Conservation (phyloP, 2,113 vertebrate species). For the Hoplias malabaricus region DNA sequence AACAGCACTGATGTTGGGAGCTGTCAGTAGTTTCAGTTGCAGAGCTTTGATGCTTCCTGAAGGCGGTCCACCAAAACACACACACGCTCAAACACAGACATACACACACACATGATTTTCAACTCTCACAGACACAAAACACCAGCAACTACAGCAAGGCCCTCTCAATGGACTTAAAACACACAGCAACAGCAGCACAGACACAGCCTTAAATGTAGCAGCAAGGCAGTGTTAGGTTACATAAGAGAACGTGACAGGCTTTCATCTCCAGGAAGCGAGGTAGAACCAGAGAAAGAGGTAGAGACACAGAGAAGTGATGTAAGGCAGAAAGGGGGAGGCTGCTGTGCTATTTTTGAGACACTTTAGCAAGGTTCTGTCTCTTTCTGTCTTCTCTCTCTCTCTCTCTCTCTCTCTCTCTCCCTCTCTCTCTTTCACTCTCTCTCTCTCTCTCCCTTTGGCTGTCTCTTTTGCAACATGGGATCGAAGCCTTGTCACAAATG, state of each 20-base stretch:
- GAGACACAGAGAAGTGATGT: conserved; percentile 41
- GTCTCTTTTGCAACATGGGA: background rate
- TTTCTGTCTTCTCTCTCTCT: background rate
- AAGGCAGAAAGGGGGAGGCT: conserved; percentile 32
- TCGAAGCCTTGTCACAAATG: background rate
- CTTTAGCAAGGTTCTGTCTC: conserved; percentile 34
- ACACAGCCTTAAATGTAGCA: conserved; percentile 40
- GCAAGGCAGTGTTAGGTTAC: conserved; percentile 46
- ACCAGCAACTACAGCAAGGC: conserved; percentile 4
- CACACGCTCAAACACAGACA: too few species aligned
- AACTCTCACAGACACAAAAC: background rate
- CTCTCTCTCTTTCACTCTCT: background rate
- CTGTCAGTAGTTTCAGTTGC: background rate
- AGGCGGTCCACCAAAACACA: background rate
- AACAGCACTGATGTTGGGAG: background rate
- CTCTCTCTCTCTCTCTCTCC: background rate
- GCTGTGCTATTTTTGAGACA: conserved; percentile 46
- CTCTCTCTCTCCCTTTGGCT: background rate
- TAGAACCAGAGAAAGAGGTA: conserved; percentile 37
- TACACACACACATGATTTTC: background rate
- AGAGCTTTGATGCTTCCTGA: conserved; percentile 18
- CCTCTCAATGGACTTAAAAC: conserved; percentile 10
- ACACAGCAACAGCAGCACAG: conserved; percentile 14
- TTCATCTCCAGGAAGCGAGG: conserved; percentile 54
- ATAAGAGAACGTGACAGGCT: conserved; percentile 63